Percentiles rank a stretch among this genome's conserved stretches.
phyloP scores from a whole-genome alignment of 2,113 vertebrate genomes.

The Dasyurus viverrinus region DNA sequence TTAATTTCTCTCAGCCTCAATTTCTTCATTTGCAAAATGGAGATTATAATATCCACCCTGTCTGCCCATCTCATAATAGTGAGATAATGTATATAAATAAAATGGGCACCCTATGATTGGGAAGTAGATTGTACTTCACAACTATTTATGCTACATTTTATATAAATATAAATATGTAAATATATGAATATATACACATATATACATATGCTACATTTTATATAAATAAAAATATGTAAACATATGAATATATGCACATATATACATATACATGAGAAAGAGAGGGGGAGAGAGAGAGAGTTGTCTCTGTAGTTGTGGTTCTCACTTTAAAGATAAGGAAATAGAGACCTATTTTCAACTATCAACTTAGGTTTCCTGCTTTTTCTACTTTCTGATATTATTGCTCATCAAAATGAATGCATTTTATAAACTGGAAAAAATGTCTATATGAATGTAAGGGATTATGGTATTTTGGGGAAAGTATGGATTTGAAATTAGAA shows the following conservation, averaged over 20 bases:
- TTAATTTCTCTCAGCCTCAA: neutral
- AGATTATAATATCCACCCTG: neutral
- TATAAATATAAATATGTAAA: too few species aligned
- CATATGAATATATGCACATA: too few species aligned
- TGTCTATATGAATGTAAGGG: neutral
- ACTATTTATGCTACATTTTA: too few species aligned
- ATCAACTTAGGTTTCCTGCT: neutral
- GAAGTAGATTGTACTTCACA: neutral
- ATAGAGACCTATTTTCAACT: neutral
- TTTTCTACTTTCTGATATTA: neutral
- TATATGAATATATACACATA: too few species aligned
- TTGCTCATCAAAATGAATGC: neutral
- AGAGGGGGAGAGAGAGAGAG: too few species aligned
- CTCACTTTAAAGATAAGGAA: neutral
- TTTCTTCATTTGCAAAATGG: neutral
- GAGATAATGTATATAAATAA: too few species aligned
- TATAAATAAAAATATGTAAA: too few species aligned
- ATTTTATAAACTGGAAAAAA: neutral
- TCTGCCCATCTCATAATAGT: neutral
- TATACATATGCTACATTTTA: too few species aligned
- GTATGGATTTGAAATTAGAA: neutral
- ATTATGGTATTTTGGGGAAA: neutral
- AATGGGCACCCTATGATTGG: neutral
- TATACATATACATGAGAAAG: too few species aligned
- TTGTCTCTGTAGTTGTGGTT: neutral